These are phyloP conservation scores for Notechis scutatus DNA, from an alignment of 2,113 vertebrate genomes.

Conservation along the genomic window DNA sequence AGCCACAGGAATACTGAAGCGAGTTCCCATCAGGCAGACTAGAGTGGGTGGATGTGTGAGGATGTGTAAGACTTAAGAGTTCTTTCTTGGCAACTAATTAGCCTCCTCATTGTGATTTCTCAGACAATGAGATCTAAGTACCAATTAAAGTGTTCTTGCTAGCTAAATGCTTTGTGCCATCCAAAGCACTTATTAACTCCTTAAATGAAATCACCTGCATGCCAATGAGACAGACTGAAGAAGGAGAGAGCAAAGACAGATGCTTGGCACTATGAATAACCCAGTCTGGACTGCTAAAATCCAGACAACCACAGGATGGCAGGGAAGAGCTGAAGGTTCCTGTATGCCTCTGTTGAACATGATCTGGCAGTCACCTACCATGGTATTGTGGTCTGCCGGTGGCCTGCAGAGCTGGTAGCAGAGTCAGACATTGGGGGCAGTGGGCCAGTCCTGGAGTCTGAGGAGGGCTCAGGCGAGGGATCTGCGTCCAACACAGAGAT, in stretches of 20 bases:
- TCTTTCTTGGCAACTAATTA: not conserved
- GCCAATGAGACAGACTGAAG: not conserved
- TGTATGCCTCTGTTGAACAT: not conserved
- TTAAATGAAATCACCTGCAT: not conserved
- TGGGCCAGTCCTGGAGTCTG: no score
- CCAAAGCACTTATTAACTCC: not conserved
- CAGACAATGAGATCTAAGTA: not conserved
- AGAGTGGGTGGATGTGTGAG: not conserved
- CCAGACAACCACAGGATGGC: not conserved
- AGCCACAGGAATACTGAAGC: not conserved
- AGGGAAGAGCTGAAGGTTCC: not conserved
- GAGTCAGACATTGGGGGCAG: no score
- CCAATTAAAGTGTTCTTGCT: not conserved
- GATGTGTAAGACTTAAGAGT: not conserved
- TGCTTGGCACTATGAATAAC: not conserved
- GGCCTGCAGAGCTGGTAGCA: no score
- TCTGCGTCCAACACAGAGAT: no score
- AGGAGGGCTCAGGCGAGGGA: no score
- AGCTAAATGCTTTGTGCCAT: not conserved
- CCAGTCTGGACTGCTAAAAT: not conserved
- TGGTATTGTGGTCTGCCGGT: no score
- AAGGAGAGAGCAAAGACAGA: not conserved
- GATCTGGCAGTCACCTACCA: not conserved
- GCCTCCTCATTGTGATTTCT: not conserved
- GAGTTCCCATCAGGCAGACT: not conserved